Base-by-base conservation (phyloP, 2,888 invertebrate genomes). In the Sisyra nigra region DNA sequence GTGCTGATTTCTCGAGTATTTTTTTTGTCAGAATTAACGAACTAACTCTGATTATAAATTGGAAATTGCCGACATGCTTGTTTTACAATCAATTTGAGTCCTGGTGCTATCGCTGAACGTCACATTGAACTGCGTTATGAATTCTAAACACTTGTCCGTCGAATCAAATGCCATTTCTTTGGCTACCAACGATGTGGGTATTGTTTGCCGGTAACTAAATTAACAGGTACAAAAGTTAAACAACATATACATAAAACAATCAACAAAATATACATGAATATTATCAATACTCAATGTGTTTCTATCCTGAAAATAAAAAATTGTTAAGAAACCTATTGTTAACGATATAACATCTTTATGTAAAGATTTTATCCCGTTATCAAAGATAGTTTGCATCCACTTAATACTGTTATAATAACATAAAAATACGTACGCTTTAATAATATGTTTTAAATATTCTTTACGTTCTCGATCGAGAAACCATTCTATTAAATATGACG, bases 401-500 rank as follows among this genome's bases (percentile, higher is more conserved):
- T n/a, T n/a, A n/a, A n/a, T n/a, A n/a, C n/a, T n/a, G n/a, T n/a
- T n/a, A n/a, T n/a, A n/a, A n/a, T n/a, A n/a, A n/a, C n/a, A n/a
- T 38, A 9, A 18, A 38, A 49, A 63, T 76, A 92, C 94, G 72
- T 88, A 98, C 94, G 93, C 82, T 80, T 93, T 97, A 52, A 94
- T 76, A 64, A 97, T 85, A 61, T 78, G 76, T 67, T 85, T 92
- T 58, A 97, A 72, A 56, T 93, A 96, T 54, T 71, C 68, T 67
- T 88, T 93, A 58, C 98, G 73, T 64, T 96, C 94, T 57, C 97
- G 74, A 51, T 92, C 87, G 59, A 92, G 77, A 73, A 97, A 97
- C 92, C 96, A 93, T 68, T 97, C 96, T 69, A 98, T 86, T 51
- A 99, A 74, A 67, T 88, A 93, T 45, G 88, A 88, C 37, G 91